Evolutionary conservation across 2,113 vertebrate species (phyloP), one percentile per base, ranked within the genome.

Genomic region (Poeciliopsis retropinna): DNA sequence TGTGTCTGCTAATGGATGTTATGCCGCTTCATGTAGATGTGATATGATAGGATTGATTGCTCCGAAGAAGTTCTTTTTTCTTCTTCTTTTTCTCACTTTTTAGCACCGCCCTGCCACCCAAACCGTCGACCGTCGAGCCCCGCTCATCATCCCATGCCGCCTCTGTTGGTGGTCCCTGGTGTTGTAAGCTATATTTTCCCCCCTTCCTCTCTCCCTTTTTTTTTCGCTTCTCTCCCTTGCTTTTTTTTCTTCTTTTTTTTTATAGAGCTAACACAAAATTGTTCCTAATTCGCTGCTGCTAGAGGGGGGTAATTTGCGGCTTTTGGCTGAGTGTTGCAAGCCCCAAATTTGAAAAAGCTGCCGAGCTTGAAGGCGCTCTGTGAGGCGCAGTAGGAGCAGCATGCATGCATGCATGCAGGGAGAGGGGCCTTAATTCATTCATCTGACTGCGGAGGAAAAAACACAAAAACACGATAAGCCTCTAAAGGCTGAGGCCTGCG

Each of bases 241-340:
- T 19, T 87, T 92, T 37, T 37, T 37, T 32, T 93, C 81, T 76
- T 90, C 92, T 91, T 78, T 72, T 78, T 82, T 92, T 93, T 94
- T 94, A 94, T 94, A 94, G 93, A 94, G 93, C 93, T 92, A 93
- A 95, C 92, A 92, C 93, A 95, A 95, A 95, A 95, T 95, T 94
- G 93, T 95, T 95, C 93, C 93, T 95, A 95, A 95, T 95, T 94
- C 93, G 91, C 93, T 94, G 93, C 92, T 94, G 93, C 93, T 94
- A 90, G 94, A 95, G 93, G 93, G 94, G 93, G 94, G 94, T 94
- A 94, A 94, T 94, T 95, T 95, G 94, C 81, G 94, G 94, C 92
- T 95, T 95, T 94, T 94, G 94, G 94, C 94, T 93, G 92, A 93
- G 92, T 92, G 91, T 93, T 87, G 83, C 89, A 93, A 94, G 92